Percentiles rank a stretch among this genome's conserved stretches.
These are phyloP conservation scores for Frankliniella intonsa DNA, from an alignment of 2,888 invertebrate species.

Conservation along the genomic window DNA sequence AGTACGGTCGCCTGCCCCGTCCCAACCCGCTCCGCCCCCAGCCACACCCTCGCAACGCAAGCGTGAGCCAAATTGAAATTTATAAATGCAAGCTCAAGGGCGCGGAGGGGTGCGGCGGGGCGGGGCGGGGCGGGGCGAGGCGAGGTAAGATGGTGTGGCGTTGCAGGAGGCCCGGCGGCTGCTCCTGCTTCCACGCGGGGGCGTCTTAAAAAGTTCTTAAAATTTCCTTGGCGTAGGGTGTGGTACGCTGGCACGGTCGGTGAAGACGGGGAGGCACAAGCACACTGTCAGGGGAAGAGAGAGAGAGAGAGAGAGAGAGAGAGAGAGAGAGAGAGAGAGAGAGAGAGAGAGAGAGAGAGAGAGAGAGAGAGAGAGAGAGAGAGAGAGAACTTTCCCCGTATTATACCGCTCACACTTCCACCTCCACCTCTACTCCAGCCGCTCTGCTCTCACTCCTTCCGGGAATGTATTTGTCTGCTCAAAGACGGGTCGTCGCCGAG, in stretches of 20 bases:
- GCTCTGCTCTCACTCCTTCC: no score
- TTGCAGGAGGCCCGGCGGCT: no score
- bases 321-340: background rate
- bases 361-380: background rate
- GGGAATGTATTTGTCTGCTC: no score
- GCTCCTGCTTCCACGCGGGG: background rate
- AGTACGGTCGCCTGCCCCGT: no score
- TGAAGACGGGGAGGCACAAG: no score
- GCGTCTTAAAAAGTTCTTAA: background rate
- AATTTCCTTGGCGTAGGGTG: slow-evolving; percentile 9
- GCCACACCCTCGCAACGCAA: no score
- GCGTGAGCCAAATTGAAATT: background rate
- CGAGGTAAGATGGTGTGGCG: background rate
- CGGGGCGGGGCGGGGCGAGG: background rate
- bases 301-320: no score
- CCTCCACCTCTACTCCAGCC: no score
- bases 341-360: background rate
- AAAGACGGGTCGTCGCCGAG: no score
- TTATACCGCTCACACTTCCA: no score
- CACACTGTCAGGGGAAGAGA: no score
- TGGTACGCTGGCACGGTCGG: background rate
- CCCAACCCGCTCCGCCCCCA: no score
- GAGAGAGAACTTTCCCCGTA: background rate
- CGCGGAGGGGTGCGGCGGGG: background rate
- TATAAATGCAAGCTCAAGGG: background rate